These are phyloP conservation scores for Cyphomyrmex costatus DNA, from an alignment of 1,140 invertebrate genomes.

Conservation along the genomic window DNA sequence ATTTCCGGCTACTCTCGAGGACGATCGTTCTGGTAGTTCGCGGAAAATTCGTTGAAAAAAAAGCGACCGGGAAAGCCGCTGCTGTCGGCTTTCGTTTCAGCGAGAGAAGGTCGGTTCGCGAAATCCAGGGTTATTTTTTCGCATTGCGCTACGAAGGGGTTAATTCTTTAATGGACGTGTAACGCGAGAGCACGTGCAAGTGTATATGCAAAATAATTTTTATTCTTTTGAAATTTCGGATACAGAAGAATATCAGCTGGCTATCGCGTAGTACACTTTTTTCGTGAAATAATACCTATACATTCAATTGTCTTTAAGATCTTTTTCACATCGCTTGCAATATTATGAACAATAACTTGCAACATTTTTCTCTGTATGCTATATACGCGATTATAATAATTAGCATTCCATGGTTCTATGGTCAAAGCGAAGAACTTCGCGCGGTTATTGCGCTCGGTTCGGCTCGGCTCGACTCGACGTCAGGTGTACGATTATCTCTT, in stretches of 20 bases:
- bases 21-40: constrained; percentile 57
- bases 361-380: not conserved
- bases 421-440: not conserved
- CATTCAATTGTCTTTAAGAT: not conserved
- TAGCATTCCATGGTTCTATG: constrained; percentile 2
- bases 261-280: not conserved
- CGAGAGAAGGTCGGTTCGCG: constrained; percentile 20
- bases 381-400: constrained; percentile 34
- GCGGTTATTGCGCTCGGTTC: not conserved
- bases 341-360: not conserved
- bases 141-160: constrained; percentile 29
- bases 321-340: too few species aligned
- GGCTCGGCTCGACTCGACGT: constrained; percentile 26
- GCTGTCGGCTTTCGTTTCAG: constrained; percentile 47
- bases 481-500: constrained; percentile 57
- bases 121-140: constrained; percentile 58
- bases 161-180: constrained; percentile 62
- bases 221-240: constrained; percentile 15
- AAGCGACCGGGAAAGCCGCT: constrained; percentile 31
- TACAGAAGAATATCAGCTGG: not conserved
- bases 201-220: constrained; percentile 32
- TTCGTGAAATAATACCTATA: not conserved
- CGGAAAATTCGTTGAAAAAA: constrained; percentile 55
- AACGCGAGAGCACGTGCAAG: constrained; percentile 7
- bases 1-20: constrained; percentile 59